phyloP scores from a whole-genome alignment of 1,140 invertebrate species.

The Drosophila serrata region DNA sequence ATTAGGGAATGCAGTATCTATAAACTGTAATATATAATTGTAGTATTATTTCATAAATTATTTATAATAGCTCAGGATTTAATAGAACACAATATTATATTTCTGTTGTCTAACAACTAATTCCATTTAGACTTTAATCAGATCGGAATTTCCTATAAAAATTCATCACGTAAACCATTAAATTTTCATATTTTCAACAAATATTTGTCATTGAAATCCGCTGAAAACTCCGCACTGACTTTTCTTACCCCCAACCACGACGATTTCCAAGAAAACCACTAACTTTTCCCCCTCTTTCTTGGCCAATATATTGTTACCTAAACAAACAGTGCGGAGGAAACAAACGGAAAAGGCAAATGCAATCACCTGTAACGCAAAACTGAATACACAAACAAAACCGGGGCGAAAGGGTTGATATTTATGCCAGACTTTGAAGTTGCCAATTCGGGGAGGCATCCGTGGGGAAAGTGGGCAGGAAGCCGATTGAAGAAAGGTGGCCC shows the following conservation, averaged over 20 bases:
- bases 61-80: no score
- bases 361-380: constrained; percentile 81
- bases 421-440: constrained; percentile 73
- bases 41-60: no score
- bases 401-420: constrained; percentile 59
- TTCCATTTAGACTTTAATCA: no score
- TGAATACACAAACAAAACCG: constrained; percentile 78
- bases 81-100: background rate
- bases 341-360: constrained; percentile 60
- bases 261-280: constrained; percentile 1
- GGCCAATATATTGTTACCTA: constrained; percentile 69
- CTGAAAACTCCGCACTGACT: constrained; percentile 18
- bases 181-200: constrained; percentile 49
- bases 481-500: background rate
- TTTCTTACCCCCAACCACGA: background rate
- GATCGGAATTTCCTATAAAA: background rate
- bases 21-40: background rate
- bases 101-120: background rate
- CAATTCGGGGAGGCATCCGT: constrained; percentile 51
- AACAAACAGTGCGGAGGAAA: constrained; percentile 61
- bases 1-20: background rate
- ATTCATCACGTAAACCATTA: constrained; percentile 45
- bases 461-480: constrained; percentile 11
- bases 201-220: constrained; percentile 51
- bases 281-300: constrained; percentile 29